Base-by-base conservation (phyloP, 1,140 invertebrate species). In the Drosophila miranda region DNA sequence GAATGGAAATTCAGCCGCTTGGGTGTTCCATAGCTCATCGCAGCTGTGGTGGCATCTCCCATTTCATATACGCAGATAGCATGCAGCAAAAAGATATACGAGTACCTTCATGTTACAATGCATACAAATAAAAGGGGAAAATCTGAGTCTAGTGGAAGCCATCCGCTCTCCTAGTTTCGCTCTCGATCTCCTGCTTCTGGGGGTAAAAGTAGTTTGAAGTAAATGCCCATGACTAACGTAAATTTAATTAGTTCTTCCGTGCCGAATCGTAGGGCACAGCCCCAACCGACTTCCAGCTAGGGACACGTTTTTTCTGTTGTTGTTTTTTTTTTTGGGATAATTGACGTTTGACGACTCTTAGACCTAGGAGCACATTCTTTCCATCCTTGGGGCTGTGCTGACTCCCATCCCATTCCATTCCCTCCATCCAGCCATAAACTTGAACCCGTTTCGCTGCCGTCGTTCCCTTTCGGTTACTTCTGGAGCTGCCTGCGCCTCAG, bases 361-460 rank as follows among this genome's bases (percentile, higher is more conserved):
- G 77, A 75, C 63, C 74, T 68, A 13, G 19, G 9, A 52, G 21
- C 46, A 26, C 49, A 51, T 44, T 75, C 52, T 6, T 23, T 34
- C 26, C 54, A 28, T 43, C 30, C 34, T 23, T 14, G 42, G 21
- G 43, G 9, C 34, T 55, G 48, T 44, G 16, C 11, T 46, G 30
- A 41, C 44, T 61, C 23, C 23, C 23, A 3, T 3, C 3, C 23
- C 23, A 26, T 26, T 26, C 23, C 23, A 26, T 26, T 4, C 23
- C 68, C 14, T 14, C 64, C 78, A 61, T 74, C 53, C 19, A 58
- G 77, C 77, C 77, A 87, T 86, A 86, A 86, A 86, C 81, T 87
- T 87, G 81, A 86, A 86, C 81, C 75, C 78, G 82, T 86, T 86
- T 70, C 64, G 78, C 69, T 78, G 81, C 73, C 60, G 78, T 82